These are phyloP conservation scores for Nycteola revayana DNA, from an alignment of 2,888 invertebrate species.

Conservation along the genomic window DNA sequence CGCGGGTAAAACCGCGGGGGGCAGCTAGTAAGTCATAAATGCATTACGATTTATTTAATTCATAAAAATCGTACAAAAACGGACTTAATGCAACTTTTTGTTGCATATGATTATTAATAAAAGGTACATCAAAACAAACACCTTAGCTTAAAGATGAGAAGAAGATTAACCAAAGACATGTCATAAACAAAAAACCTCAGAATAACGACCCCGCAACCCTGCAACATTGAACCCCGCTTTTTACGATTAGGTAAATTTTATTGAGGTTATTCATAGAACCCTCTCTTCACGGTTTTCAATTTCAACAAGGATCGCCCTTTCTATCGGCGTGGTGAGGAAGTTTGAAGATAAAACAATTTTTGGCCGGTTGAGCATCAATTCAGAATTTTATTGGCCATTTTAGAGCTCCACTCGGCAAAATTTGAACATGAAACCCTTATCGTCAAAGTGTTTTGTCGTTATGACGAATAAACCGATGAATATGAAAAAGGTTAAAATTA, in stretches of 20 bases:
- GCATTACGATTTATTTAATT: no score
- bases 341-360: constrained; percentile 63
- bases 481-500: constrained; percentile 27
- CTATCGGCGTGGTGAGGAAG: constrained; percentile 43
- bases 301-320: constrained; percentile 60
- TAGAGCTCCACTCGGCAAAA: constrained; percentile 32
- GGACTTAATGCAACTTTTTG: no score
- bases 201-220: constrained; percentile 6
- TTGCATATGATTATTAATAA: no score
- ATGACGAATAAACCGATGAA: constrained; percentile 37
- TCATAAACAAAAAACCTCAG: no score
- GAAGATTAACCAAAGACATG: no score
- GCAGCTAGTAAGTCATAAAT: no score
- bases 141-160: no score
- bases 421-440: constrained; percentile 35
- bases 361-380: constrained; percentile 46
- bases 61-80: no score
- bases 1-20: no score
- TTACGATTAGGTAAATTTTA: constrained; percentile 66
- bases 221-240: constrained; percentile 44
- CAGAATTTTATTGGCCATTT: constrained; percentile 44
- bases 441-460: constrained; percentile 36
- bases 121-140: no score
- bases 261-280: constrained; percentile 67
- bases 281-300: constrained; percentile 57